Evolutionary conservation across 2,888 invertebrate species (phyloP).

Genomic region (Synanthedon tipuliformis): DNA sequence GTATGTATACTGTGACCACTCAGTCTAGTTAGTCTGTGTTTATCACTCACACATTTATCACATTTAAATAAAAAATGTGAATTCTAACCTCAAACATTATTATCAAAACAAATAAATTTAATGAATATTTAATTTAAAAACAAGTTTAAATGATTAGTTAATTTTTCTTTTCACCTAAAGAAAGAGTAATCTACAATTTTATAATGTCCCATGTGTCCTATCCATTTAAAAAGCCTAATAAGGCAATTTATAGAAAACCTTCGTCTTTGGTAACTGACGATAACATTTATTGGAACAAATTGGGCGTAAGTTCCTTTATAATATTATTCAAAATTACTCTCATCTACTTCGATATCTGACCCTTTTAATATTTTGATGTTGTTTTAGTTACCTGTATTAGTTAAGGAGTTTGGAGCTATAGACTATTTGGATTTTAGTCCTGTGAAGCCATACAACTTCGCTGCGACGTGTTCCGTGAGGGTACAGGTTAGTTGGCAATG

Average conservation of each 20-base stretch:
- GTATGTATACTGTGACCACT: too few species aligned
- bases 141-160: too few species aligned
- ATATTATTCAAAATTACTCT: background rate
- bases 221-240: conserved; percentile 79
- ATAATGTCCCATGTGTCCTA: conserved; percentile 54
- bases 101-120: background rate
- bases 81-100: background rate
- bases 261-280: conserved; percentile 80
- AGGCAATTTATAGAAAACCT: conserved; percentile 75
- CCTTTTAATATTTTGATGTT: conserved; percentile 2
- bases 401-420: conserved; percentile 93
- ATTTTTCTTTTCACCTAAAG: too few species aligned
- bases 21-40: too few species aligned
- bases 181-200: too few species aligned
- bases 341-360: background rate
- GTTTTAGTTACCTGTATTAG: conserved; percentile 80
- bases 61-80: too few species aligned
- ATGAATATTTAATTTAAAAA: too few species aligned
- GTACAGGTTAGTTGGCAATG: conserved; percentile 67
- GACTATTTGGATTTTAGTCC: conserved; percentile 93
- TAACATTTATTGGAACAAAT: conserved; percentile 87
- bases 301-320: conserved; percentile 74
- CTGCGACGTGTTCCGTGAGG: conserved; percentile 91
- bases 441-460: conserved; percentile 89
- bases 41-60: too few species aligned